Evolutionary conservation across 2,113 vertebrate species (phyloP).

Genomic region (Gallinago jamesoni): DNA sequence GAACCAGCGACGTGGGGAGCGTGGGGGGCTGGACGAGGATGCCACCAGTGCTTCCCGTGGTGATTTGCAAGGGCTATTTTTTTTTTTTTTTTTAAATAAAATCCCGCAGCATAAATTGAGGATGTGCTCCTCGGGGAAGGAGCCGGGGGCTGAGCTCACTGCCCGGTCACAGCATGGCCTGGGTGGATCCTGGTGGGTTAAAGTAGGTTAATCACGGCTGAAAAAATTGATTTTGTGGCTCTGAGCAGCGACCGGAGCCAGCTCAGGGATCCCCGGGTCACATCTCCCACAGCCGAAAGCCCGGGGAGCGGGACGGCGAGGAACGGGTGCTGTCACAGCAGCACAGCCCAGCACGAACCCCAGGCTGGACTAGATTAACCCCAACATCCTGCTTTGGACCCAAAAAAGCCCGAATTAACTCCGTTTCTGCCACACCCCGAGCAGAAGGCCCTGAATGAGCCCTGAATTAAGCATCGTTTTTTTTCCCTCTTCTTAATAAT

Average conservation of each 20-base stretch:
- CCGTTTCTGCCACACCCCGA: accelerated
- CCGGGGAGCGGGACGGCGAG: neutral
- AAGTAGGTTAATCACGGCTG: neutral
- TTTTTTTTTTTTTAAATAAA: too few relatives aligned
- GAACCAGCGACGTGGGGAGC: neutral
- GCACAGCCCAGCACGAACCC: neutral
- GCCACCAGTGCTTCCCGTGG: neutral
- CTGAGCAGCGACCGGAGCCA: neutral
- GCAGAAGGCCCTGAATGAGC: neutral
- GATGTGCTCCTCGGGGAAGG: neutral
- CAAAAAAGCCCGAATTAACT: neutral
- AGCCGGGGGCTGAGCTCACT: neutral
- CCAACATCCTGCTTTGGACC: neutral
- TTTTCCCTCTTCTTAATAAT: neutral
- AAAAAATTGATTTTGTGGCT: neutral
- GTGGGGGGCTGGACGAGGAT: neutral
- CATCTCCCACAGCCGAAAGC: neutral
- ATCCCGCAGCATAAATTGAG: accelerated
- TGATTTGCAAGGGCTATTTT: neutral
- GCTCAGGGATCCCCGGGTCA: neutral
- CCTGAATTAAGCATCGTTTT: neutral
- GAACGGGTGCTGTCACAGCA: neutral
- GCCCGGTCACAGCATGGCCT: accelerated
- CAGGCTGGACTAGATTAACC: neutral
- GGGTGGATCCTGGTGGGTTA: neutral